Evolutionary conservation across 1,140 invertebrate genomes (phyloP).

Genomic region (Hylaeus volcanicus): DNA sequence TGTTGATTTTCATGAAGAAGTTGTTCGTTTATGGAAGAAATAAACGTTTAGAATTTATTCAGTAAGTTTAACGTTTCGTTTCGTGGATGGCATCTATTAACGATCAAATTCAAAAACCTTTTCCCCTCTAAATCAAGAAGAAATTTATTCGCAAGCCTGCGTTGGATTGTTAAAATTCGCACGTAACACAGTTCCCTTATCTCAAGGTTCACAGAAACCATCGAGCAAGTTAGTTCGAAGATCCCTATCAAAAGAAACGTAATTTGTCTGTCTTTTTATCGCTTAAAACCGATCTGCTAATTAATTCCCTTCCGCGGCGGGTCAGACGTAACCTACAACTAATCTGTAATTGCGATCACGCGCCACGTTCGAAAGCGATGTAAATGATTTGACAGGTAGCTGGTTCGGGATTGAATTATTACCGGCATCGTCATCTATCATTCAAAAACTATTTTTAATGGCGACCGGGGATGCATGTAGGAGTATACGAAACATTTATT

Average conservation of each 20-base stretch:
- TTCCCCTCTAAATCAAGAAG: too few relatives aligned
- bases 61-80: too few relatives aligned
- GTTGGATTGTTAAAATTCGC: neutral
- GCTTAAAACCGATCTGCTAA: constrained; percentile 10
- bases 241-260: constrained; percentile 8
- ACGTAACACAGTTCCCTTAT: neutral
- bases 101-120: too few relatives aligned
- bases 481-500: constrained; percentile 75
- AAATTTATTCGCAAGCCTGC: too few relatives aligned
- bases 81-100: too few relatives aligned
- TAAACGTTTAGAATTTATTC: too few relatives aligned
- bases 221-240: neutral
- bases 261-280: constrained; percentile 37
- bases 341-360: constrained; percentile 31
- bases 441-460: constrained; percentile 42
- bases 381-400: neutral
- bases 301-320: neutral
- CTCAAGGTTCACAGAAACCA: constrained; percentile 4
- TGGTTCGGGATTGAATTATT: constrained; percentile 55
- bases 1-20: too few relatives aligned
- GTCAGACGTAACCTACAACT: neutral
- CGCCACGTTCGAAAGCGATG: neutral
- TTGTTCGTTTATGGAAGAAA: too few relatives aligned
- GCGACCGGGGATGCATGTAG: constrained; percentile 33
- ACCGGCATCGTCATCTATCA: constrained; percentile 41